Evolutionary conservation across 2,888 invertebrate genomes (phyloP).

Genomic region (Willowsia nigromaculata): DNA sequence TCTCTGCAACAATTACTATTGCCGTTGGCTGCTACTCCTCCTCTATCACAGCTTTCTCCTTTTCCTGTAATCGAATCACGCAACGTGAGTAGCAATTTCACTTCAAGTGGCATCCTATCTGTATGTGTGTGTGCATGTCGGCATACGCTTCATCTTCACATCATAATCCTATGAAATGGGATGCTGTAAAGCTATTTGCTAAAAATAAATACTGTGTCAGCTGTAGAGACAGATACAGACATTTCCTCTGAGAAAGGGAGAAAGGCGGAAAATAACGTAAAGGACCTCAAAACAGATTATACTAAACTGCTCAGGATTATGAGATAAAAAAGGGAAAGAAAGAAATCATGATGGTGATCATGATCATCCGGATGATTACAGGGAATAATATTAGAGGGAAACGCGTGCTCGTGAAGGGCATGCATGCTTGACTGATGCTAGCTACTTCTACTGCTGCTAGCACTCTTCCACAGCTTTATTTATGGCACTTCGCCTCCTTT

Average conservation of each 20-base stretch:
- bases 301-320: not conserved
- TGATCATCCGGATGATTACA: not conserved
- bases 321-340: not conserved
- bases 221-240: too few species aligned
- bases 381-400: not conserved
- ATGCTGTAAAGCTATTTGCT: not conserved
- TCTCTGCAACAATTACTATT: not conserved
- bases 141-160: not conserved
- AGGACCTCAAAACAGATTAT: too few species aligned
- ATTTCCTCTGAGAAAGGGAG: too few species aligned
- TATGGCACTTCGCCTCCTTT: not conserved
- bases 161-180: not conserved
- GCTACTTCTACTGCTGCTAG: too few species aligned
- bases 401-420: not conserved
- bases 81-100: slow-evolving; percentile 21
- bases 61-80: slow-evolving; percentile 37
- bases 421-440: not conserved
- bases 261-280: too few species aligned
- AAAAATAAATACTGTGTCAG: too few species aligned
- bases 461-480: not conserved
- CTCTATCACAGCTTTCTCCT: not conserved
- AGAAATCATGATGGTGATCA: not conserved
- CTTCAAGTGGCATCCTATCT: not conserved
- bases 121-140: not conserved
- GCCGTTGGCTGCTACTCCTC: not conserved